Evolutionary conservation across 1,140 invertebrate species (phyloP).

Genomic region (Plodia interpunctella): DNA sequence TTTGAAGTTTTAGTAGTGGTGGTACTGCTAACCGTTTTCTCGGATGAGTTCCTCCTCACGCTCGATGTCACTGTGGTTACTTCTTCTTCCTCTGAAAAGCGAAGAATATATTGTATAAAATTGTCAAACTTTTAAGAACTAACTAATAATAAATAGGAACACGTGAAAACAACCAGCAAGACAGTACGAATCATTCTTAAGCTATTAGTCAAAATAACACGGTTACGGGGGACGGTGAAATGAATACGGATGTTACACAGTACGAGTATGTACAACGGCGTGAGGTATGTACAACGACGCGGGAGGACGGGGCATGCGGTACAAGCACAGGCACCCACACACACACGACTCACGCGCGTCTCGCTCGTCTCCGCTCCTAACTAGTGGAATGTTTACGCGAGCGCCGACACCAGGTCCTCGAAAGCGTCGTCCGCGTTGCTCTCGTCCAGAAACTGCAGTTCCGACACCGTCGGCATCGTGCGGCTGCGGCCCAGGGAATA

Average conservation of each 20-base stretch:
- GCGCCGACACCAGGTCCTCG: conserved; percentile 83
- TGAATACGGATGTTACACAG: conserved; percentile 38
- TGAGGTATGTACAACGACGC: conserved; percentile 21
- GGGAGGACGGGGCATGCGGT: conserved; percentile 38
- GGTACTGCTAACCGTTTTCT: conserved; percentile 67
- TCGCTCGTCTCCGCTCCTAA: conserved; percentile 57
- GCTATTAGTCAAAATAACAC: conserved; percentile 74
- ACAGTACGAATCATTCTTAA: conserved; percentile 59
- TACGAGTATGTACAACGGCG: conserved; percentile 44
- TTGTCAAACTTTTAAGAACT: too few species aligned
- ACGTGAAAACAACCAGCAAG: conserved; percentile 61
- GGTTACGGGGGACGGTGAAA: conserved; percentile 56
- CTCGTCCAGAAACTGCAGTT: conserved; percentile 81
- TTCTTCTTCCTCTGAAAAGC: conserved; percentile 65
- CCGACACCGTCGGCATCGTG: conserved; percentile 83
- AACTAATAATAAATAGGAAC: conserved; percentile 39
- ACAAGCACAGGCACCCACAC: conserved; percentile 68
- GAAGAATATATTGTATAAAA: conserved; percentile 1
- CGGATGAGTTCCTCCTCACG: conserved; percentile 66
- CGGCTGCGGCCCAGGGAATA: conserved; percentile 81
- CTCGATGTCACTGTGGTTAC: conserved; percentile 69
- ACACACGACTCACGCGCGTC: conserved; percentile 73
- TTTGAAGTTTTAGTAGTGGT: conserved; percentile 63
- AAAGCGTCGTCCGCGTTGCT: conserved; percentile 86
- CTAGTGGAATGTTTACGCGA: conserved; percentile 72